Evolutionary conservation across 2,888 invertebrate genomes (phyloP), one percentile per base, ranked within the genome.

Genomic region (Andrena bicolor): DNA sequence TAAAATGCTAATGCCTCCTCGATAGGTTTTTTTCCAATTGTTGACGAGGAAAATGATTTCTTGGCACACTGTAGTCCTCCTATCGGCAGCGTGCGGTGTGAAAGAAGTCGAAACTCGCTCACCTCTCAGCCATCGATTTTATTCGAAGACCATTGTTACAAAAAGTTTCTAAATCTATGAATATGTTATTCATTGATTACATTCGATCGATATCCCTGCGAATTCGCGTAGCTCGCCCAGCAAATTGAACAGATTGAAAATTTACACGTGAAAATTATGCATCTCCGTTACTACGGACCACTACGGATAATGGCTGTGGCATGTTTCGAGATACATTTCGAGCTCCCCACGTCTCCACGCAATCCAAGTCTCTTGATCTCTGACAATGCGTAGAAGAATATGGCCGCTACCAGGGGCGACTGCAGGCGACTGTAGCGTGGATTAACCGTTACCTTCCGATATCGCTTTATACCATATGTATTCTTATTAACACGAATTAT

Each of bases 91-190:
- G 70, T 48, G 53, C 26, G 16, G 13, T 35, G 56, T 64, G 53
- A 82, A 79, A 70, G 65, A 82, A 75, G 20, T 61, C 63, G 63
- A 80, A 80, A 80, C 30, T 63, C 60, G 65, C 70, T 51, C 74
- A 70, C 66, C 53, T 61, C 48, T 61, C 48, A 26, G 49, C 23
- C 60, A 51, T 35, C 20, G 73, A 58, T 26, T 49, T 56, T 80
- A 63, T 32, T 61, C n/a, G 6, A 20, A 63, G 23, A 13, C 48
- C 56, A 70, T 74, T 66, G 48, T 71, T 49, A 16, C 4, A 30
- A 35, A 2, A 20, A 26, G 13, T 23, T 16, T 32, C 10, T 10
- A 68, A 63, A 26, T 56, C 32, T 56, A 7, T 4, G 1, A 32
- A 65, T 56, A 8, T 5, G 28, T 48, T 56, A n/a, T 16, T 56